Base-by-base conservation (phyloP, 1,140 invertebrate species). In the Oryzaephilus surinamensis region DNA sequence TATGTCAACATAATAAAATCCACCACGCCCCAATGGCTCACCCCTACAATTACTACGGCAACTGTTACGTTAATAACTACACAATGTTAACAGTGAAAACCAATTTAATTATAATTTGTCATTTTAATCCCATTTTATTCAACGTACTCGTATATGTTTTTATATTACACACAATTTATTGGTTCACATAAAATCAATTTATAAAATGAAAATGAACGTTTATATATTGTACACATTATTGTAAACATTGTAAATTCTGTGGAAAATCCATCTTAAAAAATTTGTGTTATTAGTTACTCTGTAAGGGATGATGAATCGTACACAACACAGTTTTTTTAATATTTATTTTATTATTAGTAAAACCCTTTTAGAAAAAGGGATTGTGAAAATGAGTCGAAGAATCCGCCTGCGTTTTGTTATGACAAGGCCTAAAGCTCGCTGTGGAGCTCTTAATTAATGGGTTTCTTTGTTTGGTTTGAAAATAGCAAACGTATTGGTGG, bases 51-150 rank as follows among this genome's bases (percentile, higher is more conserved):
- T 45, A 45, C 43, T 38, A 45, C 43, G 19, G 43, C 45, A 41
- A 42, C 45, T 38, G 28, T 19, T 31, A 35, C 48, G 40, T 30
- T 40, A 43, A 44, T 39, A 44, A 42, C 39, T 26, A 36, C n/a
- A 14, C 26, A 26, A 26, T 36, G 43, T 27, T 26, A 26, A 52
- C 52, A 52, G 48, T 48, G 50, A 49, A 51, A 55, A 50, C 47
- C 52, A 55, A 55, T 55, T 55, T 55, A 46, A 55, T 51, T 51
- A 51, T 55, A 55, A 55, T 52, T 52, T 52, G 43, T 45, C 45
- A 32, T 51, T 45, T 48, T 42, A 48, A 32, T 32, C 32, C n/a
- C n/a, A n/a, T n/a, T n/a, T n/a, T 28, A 27, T 38, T 40, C 41
- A 40, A 34, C 43, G n/a, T n/a, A n/a, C n/a, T n/a, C n/a, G n/a